phyloP scores from a whole-genome alignment of 2,797 vertebrate genomes.

The Ispidina picta region DNA sequence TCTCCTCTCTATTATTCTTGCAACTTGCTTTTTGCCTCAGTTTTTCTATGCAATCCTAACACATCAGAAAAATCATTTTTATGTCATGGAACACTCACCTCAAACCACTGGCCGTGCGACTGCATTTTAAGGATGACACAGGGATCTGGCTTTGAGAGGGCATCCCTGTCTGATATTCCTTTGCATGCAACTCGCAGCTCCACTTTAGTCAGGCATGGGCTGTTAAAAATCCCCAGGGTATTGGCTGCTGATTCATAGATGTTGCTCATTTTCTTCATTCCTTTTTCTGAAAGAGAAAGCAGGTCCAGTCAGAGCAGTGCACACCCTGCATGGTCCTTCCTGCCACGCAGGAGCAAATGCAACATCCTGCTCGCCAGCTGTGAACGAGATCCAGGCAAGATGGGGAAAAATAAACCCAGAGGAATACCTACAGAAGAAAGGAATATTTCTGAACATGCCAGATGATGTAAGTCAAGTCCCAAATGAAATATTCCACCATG shows the following conservation, averaged over 20 bases:
- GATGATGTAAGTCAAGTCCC: not conserved
- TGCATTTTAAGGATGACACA: slow-evolving; percentile 99
- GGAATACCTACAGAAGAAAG: not conserved
- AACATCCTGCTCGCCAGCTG: not conserved
- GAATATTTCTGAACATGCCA: too few species aligned
- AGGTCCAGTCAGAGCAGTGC: not conserved
- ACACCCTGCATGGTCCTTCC: not conserved
- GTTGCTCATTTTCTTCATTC: slow-evolving; percentile 93
- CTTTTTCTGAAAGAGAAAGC: slow-evolving; percentile 63
- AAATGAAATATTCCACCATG: not conserved
- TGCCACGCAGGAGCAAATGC: not conserved
- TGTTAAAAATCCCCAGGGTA: slow-evolving; percentile 97
- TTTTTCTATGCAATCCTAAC: not conserved
- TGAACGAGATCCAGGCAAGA: not conserved
- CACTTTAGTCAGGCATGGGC: slow-evolving; percentile 96
- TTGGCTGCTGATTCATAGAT: slow-evolving; percentile 99
- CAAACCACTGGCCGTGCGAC: slow-evolving; percentile 97
- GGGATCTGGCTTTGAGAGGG: slow-evolving; percentile 96
- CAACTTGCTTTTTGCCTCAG: not conserved
- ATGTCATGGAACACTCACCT: slow-evolving; percentile 82
- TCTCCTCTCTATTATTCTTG: not conserved
- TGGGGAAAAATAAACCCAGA: not conserved
- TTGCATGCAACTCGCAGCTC: slow-evolving; percentile 95
- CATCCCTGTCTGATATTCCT: slow-evolving; percentile 95
- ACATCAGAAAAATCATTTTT: not conserved